Conservation (phyloP, 30 jellyfish, hydroid and myxozoan species). For the Pelagia noctiluca region DNA sequence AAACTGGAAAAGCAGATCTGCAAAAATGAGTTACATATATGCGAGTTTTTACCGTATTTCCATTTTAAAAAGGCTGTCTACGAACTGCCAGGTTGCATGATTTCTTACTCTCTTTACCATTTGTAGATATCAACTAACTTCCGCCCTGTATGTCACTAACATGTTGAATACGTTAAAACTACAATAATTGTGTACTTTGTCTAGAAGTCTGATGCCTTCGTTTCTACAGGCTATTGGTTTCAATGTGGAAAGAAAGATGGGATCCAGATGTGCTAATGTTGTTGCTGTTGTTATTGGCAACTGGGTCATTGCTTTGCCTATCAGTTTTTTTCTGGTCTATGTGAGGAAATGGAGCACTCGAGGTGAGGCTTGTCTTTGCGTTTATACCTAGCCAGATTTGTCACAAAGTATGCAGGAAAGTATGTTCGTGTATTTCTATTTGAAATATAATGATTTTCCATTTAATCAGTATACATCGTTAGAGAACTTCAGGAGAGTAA, state of each 20-base stretch:
- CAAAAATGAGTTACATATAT: too few species aligned
- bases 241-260: constrained; percentile 41
- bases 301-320: constrained; percentile 64
- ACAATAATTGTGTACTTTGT: not conserved
- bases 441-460: not conserved
- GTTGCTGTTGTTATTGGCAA: constrained; percentile 45
- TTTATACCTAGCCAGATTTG: not conserved
- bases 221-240: constrained; percentile 62
- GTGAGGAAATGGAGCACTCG: constrained; percentile 32
- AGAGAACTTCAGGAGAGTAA: not conserved
- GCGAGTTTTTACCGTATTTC: not conserved
- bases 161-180: not conserved
- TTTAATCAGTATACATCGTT: not conserved
- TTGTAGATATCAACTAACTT: not conserved
- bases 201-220: not conserved
- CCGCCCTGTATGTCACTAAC: not conserved
- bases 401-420: not conserved
- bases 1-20: too few species aligned
- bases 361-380: constrained; percentile 22
- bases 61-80: not conserved
- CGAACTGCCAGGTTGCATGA: not conserved
- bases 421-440: not conserved
- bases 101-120: not conserved
- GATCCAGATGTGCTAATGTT: constrained; percentile 27
- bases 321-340: constrained; percentile 47